Conservation (phyloP, 2,888 invertebrate species). For the Microctonus hyperodae region DNA sequence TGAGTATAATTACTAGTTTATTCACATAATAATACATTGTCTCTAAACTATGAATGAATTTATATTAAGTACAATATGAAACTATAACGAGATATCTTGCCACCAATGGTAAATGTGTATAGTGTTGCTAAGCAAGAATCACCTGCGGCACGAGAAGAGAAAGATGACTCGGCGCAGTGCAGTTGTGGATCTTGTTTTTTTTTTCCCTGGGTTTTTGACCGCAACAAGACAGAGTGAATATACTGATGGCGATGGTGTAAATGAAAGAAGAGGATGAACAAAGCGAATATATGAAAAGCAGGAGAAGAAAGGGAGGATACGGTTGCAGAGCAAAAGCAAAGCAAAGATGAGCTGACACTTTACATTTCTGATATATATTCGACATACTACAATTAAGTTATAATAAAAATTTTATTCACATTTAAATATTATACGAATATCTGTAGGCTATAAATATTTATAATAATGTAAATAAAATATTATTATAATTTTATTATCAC, state of each 20-base stretch:
- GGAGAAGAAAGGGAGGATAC: not conserved
- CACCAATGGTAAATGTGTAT: not conserved
- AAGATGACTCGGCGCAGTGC: not conserved
- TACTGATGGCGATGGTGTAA: not conserved
- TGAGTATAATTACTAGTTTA: too few relatives aligned
- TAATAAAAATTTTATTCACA: not conserved
- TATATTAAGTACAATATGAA: too few relatives aligned
- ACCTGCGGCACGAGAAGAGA: not conserved
- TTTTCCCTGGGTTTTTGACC: not conserved
- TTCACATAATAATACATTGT: too few relatives aligned
- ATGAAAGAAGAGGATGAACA: not conserved
- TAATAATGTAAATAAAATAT: too few relatives aligned
- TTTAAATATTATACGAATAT: too few relatives aligned
- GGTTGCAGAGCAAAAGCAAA: not conserved
- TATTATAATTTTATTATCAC: too few relatives aligned
- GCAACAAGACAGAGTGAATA: slow-evolving; percentile 5
- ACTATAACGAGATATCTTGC: not conserved
- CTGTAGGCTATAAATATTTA: too few relatives aligned
- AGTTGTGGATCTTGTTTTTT: not conserved
- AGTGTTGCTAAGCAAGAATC: not conserved
- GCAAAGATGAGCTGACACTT: not conserved
- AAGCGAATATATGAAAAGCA: not conserved
- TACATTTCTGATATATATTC: not conserved
- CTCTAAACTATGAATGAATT: too few relatives aligned
- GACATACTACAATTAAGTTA: not conserved